These are phyloP conservation scores for Mantis religiosa DNA, from an alignment of 2,888 invertebrate genomes.

Conservation along the genomic window DNA sequence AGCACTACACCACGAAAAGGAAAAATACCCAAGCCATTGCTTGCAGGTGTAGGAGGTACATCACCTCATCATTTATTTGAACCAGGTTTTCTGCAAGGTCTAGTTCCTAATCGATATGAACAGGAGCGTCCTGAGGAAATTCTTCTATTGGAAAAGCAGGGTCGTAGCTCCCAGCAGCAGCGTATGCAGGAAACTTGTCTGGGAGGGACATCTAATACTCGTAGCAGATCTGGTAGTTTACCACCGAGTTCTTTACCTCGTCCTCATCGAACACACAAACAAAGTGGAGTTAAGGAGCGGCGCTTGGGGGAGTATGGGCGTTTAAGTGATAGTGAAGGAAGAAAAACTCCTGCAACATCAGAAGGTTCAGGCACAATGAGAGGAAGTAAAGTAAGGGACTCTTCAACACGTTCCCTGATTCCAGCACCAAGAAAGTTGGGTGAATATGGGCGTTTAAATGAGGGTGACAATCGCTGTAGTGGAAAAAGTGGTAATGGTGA, in stretches of 20 bases:
- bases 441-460: constrained; percentile 56
- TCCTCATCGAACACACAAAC: constrained; percentile 50
- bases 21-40: constrained; percentile 70
- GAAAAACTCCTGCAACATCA: constrained; percentile 23
- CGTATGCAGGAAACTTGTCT: constrained; percentile 51
- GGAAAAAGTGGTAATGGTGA: constrained; percentile 16
- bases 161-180: constrained; percentile 71
- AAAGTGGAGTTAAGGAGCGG: constrained; percentile 33
- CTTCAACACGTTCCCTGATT: constrained; percentile 50
- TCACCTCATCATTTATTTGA: constrained; percentile 28
- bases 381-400: constrained; percentile 43
- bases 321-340: constrained; percentile 48
- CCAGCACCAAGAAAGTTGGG: constrained; percentile 53
- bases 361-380: constrained; percentile 28
- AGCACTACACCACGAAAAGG: constrained; percentile 70
- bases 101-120: constrained; percentile 38
- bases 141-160: constrained; percentile 70
- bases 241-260: constrained; percentile 64
- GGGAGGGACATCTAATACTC: background rate
- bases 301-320: constrained; percentile 62
- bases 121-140: constrained; percentile 59
- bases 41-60: constrained; percentile 58
- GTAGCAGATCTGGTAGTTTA: constrained; percentile 52
- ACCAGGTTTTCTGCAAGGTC: constrained; percentile 41
- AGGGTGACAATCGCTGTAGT: constrained; percentile 41